Percentiles rank a stretch among this genome's conserved stretches.
Evolutionary conservation across 2,113 vertebrate genomes (phyloP).

Genomic region (Elachura formosa): DNA sequence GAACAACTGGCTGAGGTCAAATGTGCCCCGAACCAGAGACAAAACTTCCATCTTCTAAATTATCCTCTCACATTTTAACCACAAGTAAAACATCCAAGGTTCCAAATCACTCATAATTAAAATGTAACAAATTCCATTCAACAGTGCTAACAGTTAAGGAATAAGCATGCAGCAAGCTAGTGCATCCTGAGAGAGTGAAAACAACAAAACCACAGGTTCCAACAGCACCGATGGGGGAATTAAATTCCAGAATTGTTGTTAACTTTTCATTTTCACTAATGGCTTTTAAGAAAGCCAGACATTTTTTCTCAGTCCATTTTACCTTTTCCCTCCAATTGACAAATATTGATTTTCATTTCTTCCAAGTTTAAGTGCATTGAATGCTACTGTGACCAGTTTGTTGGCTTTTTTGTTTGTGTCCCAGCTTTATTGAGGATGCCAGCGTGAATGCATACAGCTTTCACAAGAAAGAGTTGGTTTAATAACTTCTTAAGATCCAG

Average conservation of each 20-base stretch:
- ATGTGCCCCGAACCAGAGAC: accelerated
- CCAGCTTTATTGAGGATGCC: constrained; percentile 50
- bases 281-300: constrained; percentile 26
- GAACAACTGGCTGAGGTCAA: background rate
- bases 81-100: background rate
- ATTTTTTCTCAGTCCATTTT: constrained; percentile 30
- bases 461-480: constrained; percentile 30
- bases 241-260: background rate
- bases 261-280: constrained; percentile 45
- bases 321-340: constrained; percentile 57
- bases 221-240: background rate
- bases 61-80: background rate
- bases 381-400: constrained; percentile 21
- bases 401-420: constrained; percentile 39
- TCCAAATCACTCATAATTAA: background rate
- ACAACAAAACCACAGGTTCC: background rate
- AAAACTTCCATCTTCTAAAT: background rate
- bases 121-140: background rate
- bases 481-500: constrained; percentile 27
- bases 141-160: background rate
- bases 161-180: background rate
- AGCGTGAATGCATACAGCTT: constrained; percentile 39
- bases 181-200: background rate
- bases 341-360: constrained; percentile 63
- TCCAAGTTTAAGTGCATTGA: constrained; percentile 57